Conservation (phyloP, 2,888 invertebrate genomes). For the Lasiommata megera region DNA sequence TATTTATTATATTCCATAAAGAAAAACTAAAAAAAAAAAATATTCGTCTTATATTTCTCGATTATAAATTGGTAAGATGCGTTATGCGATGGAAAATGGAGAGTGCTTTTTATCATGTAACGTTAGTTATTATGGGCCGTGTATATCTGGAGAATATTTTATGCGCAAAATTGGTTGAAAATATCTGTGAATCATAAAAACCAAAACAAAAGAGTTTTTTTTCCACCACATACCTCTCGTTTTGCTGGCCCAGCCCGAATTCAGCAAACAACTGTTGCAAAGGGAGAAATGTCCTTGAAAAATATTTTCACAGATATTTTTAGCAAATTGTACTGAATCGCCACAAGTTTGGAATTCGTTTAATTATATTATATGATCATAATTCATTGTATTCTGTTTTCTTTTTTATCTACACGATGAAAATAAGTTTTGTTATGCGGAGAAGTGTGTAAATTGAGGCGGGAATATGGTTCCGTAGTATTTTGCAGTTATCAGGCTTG, state of each 20-base stretch:
- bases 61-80: constrained; percentile 75
- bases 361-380: constrained; percentile 41
- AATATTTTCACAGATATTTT: constrained; percentile 10
- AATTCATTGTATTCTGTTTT: too few relatives aligned
- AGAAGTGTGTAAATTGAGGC: constrained; percentile 35
- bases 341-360: constrained; percentile 39
- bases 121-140: constrained; percentile 46
- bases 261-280: too few relatives aligned
- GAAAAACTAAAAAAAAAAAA: too few relatives aligned
- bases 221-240: not conserved
- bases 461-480: constrained; percentile 49
- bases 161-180: not conserved
- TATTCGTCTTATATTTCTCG: constrained; percentile 77
- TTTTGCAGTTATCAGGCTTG: constrained; percentile 61
- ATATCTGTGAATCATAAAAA: constrained; percentile 8
- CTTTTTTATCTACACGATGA: constrained; percentile 47
- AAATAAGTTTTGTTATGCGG: constrained; percentile 33
- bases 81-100: constrained; percentile 65
- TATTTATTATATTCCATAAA: constrained; percentile 77
- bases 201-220: not conserved
- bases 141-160: constrained; percentile 21
- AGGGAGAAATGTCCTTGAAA: too few relatives aligned
- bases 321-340: constrained; percentile 39
- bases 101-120: constrained; percentile 71
- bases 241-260: not conserved